Evolutionary conservation across 2,797 vertebrate species (phyloP).

Genomic region (Mionectes olivaceus): DNA sequence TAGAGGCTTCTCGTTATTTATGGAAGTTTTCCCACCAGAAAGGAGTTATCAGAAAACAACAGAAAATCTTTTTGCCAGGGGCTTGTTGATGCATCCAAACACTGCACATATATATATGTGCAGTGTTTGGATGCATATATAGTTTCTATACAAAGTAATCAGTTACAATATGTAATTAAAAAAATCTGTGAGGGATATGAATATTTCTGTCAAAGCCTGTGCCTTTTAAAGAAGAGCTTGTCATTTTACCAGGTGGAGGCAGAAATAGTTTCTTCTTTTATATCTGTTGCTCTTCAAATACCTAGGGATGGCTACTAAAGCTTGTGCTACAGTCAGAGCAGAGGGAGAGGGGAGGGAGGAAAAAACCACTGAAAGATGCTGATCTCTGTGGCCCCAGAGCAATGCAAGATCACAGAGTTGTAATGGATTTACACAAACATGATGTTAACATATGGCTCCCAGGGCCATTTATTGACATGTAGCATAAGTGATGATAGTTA

Average conservation of each 20-base stretch:
- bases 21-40: not conserved
- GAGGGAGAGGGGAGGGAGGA: accelerated
- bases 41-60: not conserved
- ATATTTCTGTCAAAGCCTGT: not conserved
- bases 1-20: not conserved
- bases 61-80: not conserved
- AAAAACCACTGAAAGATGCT: not conserved
- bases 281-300: not conserved
- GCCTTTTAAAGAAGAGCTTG: not conserved
- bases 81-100: not conserved
- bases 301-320: not conserved
- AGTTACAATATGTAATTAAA: not conserved
- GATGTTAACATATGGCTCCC: not conserved
- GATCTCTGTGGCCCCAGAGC: not conserved
- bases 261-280: not conserved
- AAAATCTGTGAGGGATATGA: not conserved
- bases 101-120: not conserved
- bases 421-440: not conserved
- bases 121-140: not conserved
- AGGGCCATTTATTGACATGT: not conserved
- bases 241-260: not conserved
- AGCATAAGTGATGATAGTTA: not conserved
- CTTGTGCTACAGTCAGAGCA: not conserved
- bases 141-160: not conserved
- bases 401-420: not conserved